A percentile compares a stretch with the other conserved stretches of the same genome.
Conservation (phyloP, 35 echinoderm and acorn worm genomes). For the Chiridota heheva region DNA sequence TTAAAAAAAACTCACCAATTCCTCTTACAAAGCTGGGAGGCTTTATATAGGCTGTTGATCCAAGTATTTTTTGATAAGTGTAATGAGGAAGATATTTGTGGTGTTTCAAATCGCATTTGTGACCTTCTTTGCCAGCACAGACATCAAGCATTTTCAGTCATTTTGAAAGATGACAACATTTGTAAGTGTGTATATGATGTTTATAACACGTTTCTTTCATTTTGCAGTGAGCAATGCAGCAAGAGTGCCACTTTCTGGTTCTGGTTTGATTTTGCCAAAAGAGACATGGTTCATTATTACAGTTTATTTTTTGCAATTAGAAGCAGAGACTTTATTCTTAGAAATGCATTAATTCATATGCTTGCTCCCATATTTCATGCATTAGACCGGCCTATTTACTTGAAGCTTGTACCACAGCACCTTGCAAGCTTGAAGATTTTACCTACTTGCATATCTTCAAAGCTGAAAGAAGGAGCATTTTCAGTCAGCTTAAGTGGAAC, state of each 20-base stretch:
- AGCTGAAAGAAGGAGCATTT: neutral
- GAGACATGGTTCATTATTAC: slow-evolving; percentile 51
- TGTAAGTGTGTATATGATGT: too few species aligned
- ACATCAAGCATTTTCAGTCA: too few species aligned
- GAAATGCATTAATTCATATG: slow-evolving; percentile 2
- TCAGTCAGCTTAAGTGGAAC: slow-evolving; percentile 15
- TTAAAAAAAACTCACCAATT: neutral
- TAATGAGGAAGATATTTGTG: too few species aligned
- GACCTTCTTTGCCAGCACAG: too few species aligned
- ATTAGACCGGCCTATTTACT: slow-evolving; percentile 22
- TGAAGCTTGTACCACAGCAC: slow-evolving; percentile 23
- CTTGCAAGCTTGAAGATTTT: neutral
- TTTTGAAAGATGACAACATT: too few species aligned
- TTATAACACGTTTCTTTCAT: too few species aligned
- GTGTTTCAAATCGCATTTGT: too few species aligned
- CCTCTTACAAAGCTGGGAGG: neutral
- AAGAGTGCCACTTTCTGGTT: slow-evolving; percentile 57
- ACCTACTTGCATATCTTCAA: neutral
- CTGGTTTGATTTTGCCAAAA: slow-evolving; percentile 48
- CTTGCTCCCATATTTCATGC: slow-evolving; percentile 46
- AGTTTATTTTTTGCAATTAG: slow-evolving; percentile 41
- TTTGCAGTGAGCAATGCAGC: too few species aligned
- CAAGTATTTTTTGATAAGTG: slow-evolving; percentile 19
- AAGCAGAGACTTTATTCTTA: slow-evolving; percentile 11
- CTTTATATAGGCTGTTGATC: neutral